Evolutionary conservation across 2,797 vertebrate genomes (phyloP), one percentile per base, ranked within the genome.

Genomic region (Petrocephalus sullivani): DNA sequence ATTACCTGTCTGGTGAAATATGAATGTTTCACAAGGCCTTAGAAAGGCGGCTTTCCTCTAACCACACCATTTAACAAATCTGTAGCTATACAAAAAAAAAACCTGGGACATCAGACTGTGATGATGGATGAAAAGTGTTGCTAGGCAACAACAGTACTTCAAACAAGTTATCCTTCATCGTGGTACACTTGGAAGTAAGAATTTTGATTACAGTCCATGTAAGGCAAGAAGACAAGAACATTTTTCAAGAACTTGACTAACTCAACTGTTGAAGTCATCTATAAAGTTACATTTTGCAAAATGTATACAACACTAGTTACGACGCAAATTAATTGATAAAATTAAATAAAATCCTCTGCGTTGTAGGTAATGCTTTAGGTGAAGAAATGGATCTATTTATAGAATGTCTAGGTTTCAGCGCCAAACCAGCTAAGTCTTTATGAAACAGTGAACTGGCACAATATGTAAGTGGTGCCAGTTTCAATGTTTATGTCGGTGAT

Each of bases 101-200:
- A 19, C 33, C 37, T 46, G 71, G 90, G 91, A 92, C 91, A 91
- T 90, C 88, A 93, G 93, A 94, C 92, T 92, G 92, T 90, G 91
- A 61, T 64, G 90, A 61, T 93, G 89, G 89, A 93, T 90, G 94
- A 93, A 93, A 93, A 92, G 91, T 93, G 95, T 96, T 96, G 95
- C 96, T 93, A 93, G 91, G 96, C 95, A 96, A 96, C 96, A 90
- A 92, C 93, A 93, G 93, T 94, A 92, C 92, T 93, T 95, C 91
- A 93, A 93, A 92, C 93, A 93, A 95, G 92, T 93, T 94, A 90
- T 91, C 78, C 87, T 90, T 94, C 88, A 93, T 92, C 92, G 94
- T 95, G 93, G 92, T 67, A 21, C 33, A 91, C 91, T 93, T 88
- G 84, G 90, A 93, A 91, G 91, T 88, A 56, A 67, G 89, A 92